Evolutionary conservation across 2,888 invertebrate species (phyloP), one percentile per base, ranked within the genome.

Genomic region (Volucella inflata): DNA sequence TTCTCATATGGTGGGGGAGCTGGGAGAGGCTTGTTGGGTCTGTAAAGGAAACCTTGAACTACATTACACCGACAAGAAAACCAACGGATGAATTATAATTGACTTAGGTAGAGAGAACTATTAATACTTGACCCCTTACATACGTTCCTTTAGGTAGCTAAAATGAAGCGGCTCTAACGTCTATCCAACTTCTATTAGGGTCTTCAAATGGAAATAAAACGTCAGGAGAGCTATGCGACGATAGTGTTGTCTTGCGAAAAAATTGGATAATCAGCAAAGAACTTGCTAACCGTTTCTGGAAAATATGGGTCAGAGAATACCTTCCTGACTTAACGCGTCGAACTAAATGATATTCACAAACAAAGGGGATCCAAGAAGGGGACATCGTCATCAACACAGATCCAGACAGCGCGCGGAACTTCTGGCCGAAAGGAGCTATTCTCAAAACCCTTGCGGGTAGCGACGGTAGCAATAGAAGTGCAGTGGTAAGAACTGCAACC

Each of bases 221-320:
- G 3, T 48, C 8, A 8, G 16, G 1, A 16, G 48, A 14, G 12
- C 14, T 48, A 2, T 14, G 48, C 8, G 48, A 48, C 3, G 48
- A 48, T n/a, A 4, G 1, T 48, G 3, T 8, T 1, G 48, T 48
- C n/a, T 16, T 48, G n/a, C 2, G 48, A 1, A 65, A 70, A 48
- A 48, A 48, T 11, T 48, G 48, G 48, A n/a, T 48, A 14, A 48
- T 48, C 14, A 14, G 14, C 8, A 8, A 48, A n/a, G 14, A 48
- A 12, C n/a, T 14, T 48, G 14, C 48, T 2, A 21, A 21, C 0
- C 21, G 21, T 4, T 21, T 21, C 21, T 21, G 21, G 21, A 21
- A 21, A 21, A n/a, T n/a, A n/a, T 48, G 48, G 48, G 48, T 48
- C n/a, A 11, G 14, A 12, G 88, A 88, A 48, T 88, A 88, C 55